These are phyloP conservation scores for Ceyx margarethae DNA, from an alignment of 2,113 vertebrate genomes.

Conservation along the genomic window DNA sequence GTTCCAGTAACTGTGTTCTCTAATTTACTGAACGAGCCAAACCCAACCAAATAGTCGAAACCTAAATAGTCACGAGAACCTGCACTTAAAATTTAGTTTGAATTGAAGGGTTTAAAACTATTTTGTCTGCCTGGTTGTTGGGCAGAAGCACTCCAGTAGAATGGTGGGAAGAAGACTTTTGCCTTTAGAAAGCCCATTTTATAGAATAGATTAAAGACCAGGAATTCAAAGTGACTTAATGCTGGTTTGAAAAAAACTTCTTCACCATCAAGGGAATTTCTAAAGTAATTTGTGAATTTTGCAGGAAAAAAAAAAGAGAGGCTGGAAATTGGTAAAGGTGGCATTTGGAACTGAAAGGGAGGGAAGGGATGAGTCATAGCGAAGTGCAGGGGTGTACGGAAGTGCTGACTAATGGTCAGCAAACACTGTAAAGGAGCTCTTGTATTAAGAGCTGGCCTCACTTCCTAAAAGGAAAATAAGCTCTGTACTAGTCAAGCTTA, in stretches of 20 bases:
- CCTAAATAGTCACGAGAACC: neutral
- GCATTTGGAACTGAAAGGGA: slow-evolving; percentile 2
- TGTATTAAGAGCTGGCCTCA: neutral
- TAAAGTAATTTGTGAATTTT: neutral
- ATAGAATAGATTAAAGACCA: neutral
- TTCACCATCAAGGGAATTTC: neutral
- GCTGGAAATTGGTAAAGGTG: neutral
- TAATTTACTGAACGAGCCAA: neutral
- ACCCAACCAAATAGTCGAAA: neutral
- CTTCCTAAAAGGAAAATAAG: slow-evolving; percentile 18
- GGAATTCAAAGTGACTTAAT: neutral
- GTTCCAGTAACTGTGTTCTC: neutral
- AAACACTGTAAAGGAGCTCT: neutral
- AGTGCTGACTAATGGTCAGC: slow-evolving; percentile 43
- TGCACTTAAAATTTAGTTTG: neutral
- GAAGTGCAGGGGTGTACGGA: slow-evolving; percentile 19
- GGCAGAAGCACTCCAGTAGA: neutral
- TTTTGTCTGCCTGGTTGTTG: neutral
- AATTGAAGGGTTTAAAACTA: neutral
- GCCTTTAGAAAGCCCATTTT: neutral
- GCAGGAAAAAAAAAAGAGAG: neutral
- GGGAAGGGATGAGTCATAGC: slow-evolving; percentile 23
- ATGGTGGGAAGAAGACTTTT: neutral
- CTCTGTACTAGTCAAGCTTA: neutral
- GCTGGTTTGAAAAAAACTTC: neutral